Conservation (phyloP, 2,113 vertebrate genomes). For the Mustela nigripes region DNA sequence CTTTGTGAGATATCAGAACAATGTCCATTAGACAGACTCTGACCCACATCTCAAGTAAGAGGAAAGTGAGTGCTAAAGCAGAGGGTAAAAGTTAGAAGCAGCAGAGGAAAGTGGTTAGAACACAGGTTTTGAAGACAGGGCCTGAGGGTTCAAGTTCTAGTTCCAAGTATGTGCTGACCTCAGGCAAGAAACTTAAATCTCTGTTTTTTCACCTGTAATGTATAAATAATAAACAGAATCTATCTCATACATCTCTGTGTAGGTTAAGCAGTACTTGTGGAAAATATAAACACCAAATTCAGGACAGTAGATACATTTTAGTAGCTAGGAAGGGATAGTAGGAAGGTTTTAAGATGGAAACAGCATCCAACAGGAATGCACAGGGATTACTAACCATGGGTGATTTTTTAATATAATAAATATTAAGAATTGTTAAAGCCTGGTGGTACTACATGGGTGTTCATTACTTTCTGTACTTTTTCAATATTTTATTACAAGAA, state of each 20-base stretch:
- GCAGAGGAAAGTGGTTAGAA: background rate
- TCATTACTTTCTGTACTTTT: background rate
- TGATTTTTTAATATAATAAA: background rate
- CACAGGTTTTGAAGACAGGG: background rate
- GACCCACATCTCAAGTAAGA: background rate
- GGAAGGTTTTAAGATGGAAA: background rate
- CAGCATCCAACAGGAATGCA: background rate
- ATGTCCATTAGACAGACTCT: background rate
- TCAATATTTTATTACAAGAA: background rate
- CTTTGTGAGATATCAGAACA: background rate
- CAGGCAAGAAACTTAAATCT: conserved; percentile 47
- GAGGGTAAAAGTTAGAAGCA: background rate
- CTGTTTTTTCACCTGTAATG: background rate
- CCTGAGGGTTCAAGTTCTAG: conserved; percentile 24
- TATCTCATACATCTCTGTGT: background rate
- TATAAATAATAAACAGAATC: conserved; percentile 14
- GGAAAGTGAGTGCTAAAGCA: background rate
- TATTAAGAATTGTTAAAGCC: background rate
- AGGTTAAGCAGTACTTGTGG: background rate
- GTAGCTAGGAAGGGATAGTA: background rate
- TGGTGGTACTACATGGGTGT: background rate
- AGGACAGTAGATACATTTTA: background rate
- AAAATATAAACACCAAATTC: conserved; percentile 46
- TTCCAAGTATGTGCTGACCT: background rate
- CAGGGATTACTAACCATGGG: background rate